These are phyloP conservation scores for Stramonita haemastoma DNA, from an alignment of 2,888 invertebrate species.

Conservation along the genomic window DNA sequence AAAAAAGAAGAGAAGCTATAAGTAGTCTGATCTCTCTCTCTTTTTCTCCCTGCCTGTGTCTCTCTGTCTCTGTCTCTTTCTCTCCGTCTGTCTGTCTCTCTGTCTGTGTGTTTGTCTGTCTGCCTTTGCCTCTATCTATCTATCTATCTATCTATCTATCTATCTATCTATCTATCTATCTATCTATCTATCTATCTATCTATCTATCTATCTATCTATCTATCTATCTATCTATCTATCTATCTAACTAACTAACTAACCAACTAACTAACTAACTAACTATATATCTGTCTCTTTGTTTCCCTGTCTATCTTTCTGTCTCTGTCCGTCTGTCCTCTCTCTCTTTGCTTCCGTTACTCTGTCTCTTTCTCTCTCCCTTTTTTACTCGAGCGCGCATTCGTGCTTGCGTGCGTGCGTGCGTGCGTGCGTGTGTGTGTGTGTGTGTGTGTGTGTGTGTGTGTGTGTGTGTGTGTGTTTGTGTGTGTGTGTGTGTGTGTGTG, in stretches of 20 bases:
- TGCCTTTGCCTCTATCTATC: not conserved
- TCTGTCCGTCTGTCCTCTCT: not conserved
- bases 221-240: not conserved
- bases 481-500: not conserved
- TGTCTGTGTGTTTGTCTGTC: not conserved
- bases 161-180: not conserved
- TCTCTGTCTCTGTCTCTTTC: not conserved
- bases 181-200: not conserved
- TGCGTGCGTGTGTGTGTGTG: not conserved
- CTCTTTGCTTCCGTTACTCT: not conserved
- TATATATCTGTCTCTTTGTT: not conserved
- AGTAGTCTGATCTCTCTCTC: not conserved
- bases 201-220: not conserved
- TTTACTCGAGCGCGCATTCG: not conserved
- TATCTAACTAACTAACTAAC: not conserved
- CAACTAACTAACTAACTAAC: too few species aligned
- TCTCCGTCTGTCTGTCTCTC: not conserved
- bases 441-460: not conserved
- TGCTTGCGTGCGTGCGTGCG: not conserved
- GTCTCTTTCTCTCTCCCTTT: not conserved
- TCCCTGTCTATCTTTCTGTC: not conserved
- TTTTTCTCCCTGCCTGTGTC: not conserved
- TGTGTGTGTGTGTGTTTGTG: not conserved
- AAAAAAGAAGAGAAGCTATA: not conserved
- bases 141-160: not conserved